These are phyloP conservation scores for Rhopalosiphum maidis DNA, from an alignment of 1,140 invertebrate genomes.

Conservation along the genomic window DNA sequence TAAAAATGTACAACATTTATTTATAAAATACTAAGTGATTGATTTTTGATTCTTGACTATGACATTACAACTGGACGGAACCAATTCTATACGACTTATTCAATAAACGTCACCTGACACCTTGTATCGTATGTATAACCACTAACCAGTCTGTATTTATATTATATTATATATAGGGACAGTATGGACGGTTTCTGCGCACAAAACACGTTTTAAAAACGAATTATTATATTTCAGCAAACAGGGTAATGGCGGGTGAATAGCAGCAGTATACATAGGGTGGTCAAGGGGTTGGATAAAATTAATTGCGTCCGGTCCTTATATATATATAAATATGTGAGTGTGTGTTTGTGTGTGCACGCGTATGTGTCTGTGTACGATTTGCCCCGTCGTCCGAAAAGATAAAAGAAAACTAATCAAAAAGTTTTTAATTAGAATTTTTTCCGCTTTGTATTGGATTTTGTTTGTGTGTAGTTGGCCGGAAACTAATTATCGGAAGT, in stretches of 20 bases:
- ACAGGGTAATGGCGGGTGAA: not conserved
- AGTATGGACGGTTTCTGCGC: not conserved
- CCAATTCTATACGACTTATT: not conserved
- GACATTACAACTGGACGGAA: not conserved
- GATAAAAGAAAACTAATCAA: constrained; percentile 58
- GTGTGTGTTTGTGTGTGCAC: not conserved
- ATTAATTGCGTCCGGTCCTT: constrained; percentile 54
- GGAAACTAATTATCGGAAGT: constrained; percentile 56
- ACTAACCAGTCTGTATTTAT: not conserved
- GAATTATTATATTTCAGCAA: constrained; percentile 40
- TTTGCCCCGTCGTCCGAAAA: constrained; percentile 54
- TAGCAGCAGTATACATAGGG: not conserved
- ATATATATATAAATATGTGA: not conserved
- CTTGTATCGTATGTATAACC: not conserved
- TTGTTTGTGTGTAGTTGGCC: constrained; percentile 42
- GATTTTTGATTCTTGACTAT: not conserved
- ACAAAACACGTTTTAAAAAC: constrained; percentile 24
- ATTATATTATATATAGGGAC: too few relatives aligned
- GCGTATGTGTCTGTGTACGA: constrained; percentile 19
- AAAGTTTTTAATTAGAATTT: constrained; percentile 58
- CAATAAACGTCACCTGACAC: not conserved
- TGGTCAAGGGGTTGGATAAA: constrained; percentile 49
- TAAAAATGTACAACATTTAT: not conserved
- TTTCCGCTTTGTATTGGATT: constrained; percentile 54
- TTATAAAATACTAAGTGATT: not conserved